Evolutionary conservation across 2,888 invertebrate species (phyloP).

Genomic region (Epiblema foenella): DNA sequence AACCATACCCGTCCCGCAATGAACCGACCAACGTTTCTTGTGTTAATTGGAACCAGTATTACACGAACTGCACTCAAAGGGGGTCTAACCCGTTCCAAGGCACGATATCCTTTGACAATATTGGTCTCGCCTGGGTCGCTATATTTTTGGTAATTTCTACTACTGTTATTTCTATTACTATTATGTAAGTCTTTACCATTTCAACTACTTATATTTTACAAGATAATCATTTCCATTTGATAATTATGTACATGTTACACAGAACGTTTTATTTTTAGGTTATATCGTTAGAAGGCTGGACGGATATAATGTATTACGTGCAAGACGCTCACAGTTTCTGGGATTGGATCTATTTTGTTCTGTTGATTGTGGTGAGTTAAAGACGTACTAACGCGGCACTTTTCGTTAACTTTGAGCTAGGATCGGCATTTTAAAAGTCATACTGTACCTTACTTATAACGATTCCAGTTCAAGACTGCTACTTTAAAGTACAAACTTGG

Average conservation of each 20-base stretch:
- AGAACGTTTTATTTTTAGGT: conserved; percentile 87
- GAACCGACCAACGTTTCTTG: conserved; percentile 90
- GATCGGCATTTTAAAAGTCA: too few relatives aligned
- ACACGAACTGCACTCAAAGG: conserved; percentile 96
- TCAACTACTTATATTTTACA: conserved; percentile 15
- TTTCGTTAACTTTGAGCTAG: too few relatives aligned
- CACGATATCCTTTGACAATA: conserved; percentile 99
- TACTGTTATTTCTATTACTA: too few relatives aligned
- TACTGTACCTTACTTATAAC: too few relatives aligned
- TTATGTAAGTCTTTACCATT: too few relatives aligned
- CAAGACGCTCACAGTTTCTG: conserved; percentile 99
- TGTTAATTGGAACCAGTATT: conserved; percentile 99
- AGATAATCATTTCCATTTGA: conserved; percentile 1
- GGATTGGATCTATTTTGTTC: conserved; percentile 99
- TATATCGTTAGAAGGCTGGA: conserved; percentile 99
- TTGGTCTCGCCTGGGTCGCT: conserved; percentile 99
- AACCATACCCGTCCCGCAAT: conserved; percentile 82
- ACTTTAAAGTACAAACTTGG: too few relatives aligned
- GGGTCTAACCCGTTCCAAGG: conserved; percentile 99
- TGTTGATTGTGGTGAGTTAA: conserved; percentile 97
- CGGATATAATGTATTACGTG: conserved; percentile 99
- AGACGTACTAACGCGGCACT: too few relatives aligned
- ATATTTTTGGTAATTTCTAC: conserved; percentile 96
- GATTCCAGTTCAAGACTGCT: too few relatives aligned
- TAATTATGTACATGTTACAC: conserved; percentile 10